Evolutionary conservation across 1,140 invertebrate genomes (phyloP).

Genomic region (Scylla paramamosain): DNA sequence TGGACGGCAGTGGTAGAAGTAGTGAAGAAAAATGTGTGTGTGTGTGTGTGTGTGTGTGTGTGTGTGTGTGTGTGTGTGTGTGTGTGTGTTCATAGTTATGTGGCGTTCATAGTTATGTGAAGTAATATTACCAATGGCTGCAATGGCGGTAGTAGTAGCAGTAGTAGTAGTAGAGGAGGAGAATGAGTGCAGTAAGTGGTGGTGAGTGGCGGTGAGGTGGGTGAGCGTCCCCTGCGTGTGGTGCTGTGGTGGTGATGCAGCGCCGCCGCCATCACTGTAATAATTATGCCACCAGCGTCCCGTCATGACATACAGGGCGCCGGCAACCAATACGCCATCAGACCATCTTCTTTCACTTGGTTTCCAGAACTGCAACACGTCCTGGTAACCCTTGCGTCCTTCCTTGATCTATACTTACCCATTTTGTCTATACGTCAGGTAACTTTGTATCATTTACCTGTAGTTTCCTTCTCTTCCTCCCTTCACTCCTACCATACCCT

Average conservation of each 20-base stretch:
- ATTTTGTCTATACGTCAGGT: too few relatives aligned
- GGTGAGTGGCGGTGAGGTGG: neutral
- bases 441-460: too few relatives aligned
- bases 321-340: too few relatives aligned
- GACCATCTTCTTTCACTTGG: too few relatives aligned
- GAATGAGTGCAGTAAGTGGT: neutral
- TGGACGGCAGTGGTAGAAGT: neutral
- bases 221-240: neutral
- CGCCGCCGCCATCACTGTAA: too few relatives aligned
- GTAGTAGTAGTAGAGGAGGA: neutral
- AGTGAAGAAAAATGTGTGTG: neutral
- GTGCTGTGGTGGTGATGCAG: neutral
- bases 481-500: neutral
- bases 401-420: too few relatives aligned
- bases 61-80: slow-evolving; percentile 20
- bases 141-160: neutral
- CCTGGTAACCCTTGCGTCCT: too few relatives aligned
- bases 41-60: slow-evolving; percentile 30
- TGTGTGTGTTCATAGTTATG: neutral
- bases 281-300: too few relatives aligned
- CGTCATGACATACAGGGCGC: too few relatives aligned
- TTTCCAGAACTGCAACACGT: too few relatives aligned
- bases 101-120: neutral
- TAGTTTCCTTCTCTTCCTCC: neutral
- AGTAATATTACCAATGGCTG: neutral